Conservation (phyloP, 2,113 vertebrate genomes). For the Tachysurus vachellii region DNA sequence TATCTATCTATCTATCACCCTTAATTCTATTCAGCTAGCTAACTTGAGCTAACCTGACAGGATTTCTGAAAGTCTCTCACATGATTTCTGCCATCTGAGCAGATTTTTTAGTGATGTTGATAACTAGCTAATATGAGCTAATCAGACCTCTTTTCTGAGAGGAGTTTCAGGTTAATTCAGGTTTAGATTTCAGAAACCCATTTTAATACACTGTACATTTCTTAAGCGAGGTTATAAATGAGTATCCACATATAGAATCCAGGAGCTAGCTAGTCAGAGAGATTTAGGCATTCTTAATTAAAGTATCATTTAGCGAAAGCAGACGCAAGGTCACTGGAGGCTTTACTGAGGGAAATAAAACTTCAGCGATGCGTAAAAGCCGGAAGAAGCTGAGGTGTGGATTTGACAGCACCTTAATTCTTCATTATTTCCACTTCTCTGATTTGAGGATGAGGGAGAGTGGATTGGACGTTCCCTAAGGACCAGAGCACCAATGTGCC, state of each 20-base stretch:
- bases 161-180: background rate
- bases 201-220: background rate
- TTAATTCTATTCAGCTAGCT: background rate
- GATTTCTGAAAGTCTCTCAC: background rate
- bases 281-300: constrained; percentile 9
- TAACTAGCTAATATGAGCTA: no score
- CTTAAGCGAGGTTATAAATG: background rate
- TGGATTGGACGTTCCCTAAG: background rate
- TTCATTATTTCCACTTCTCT: background rate
- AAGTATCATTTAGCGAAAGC: background rate
- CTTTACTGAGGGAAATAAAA: background rate
- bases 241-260: background rate
- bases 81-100: no score
- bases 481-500: background rate
- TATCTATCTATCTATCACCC: background rate
- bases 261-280: background rate
- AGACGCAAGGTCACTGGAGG: background rate
- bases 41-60: background rate
- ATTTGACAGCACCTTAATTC: background rate
- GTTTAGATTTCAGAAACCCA: background rate
- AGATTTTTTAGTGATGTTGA: no score
- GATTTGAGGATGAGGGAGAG: background rate
- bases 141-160: background rate
- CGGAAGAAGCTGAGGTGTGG: background rate
- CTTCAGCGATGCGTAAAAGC: background rate